Evolutionary conservation across 1,140 invertebrate genomes (phyloP).

Genomic region (Penaeus japonicus): DNA sequence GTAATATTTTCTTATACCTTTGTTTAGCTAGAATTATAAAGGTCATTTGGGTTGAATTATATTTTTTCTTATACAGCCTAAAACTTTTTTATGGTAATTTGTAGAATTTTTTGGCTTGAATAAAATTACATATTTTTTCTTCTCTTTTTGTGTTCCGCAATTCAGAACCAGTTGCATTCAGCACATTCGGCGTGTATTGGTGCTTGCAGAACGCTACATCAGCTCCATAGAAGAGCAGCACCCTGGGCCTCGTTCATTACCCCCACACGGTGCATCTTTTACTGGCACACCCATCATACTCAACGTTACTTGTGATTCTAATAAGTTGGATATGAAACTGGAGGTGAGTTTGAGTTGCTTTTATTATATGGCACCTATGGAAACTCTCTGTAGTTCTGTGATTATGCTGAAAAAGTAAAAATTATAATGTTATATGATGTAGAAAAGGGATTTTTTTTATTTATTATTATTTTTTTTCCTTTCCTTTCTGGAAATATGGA

Average conservation of each 20-base stretch:
- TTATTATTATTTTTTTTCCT: too few species aligned
- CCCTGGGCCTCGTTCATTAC: slow-evolving; percentile 64
- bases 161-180: slow-evolving; percentile 61
- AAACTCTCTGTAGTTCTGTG: too few species aligned
- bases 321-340: slow-evolving; percentile 37
- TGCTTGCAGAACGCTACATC: slow-evolving; percentile 68
- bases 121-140: neutral
- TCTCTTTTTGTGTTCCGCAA: slow-evolving; percentile 59
- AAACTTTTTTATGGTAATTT: too few species aligned
- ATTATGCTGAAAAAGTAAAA: too few species aligned
- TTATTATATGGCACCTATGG: too few species aligned
- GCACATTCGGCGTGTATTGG: slow-evolving; percentile 66
- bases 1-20: too few species aligned
- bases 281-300: slow-evolving; percentile 66
- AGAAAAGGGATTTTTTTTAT: too few species aligned
- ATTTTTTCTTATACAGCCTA: too few species aligned
- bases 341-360: slow-evolving; percentile 23
- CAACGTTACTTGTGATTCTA: slow-evolving; percentile 63
- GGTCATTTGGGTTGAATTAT: too few species aligned
- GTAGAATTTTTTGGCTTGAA: neutral
- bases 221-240: slow-evolving; percentile 67
- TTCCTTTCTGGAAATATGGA: too few species aligned
- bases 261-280: slow-evolving; percentile 69
- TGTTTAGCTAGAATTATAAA: too few species aligned
- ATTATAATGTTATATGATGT: too few species aligned